Conservation (phyloP, 2,888 invertebrate genomes). For the Hypomecis atomaria region DNA sequence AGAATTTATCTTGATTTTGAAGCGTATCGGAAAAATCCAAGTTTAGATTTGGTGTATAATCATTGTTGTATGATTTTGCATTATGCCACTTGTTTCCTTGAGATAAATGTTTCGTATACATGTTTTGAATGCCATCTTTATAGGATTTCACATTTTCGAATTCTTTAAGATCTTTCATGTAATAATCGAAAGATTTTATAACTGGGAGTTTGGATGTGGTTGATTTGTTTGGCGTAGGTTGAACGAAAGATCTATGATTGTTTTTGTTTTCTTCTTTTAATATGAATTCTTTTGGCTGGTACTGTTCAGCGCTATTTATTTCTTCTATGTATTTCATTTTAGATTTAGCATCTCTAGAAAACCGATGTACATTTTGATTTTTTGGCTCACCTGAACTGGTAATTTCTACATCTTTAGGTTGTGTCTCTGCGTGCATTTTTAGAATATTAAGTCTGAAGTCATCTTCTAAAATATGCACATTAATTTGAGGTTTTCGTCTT, state of each 20-base stretch:
- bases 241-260: constrained; percentile 38
- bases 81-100: constrained; percentile 73
- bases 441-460: constrained; percentile 63
- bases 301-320: constrained; percentile 40
- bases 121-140: constrained; percentile 45
- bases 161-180: constrained; percentile 52
- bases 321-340: constrained; percentile 42
- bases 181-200: constrained; percentile 68
- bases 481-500: constrained; percentile 66
- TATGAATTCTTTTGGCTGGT: constrained; percentile 45
- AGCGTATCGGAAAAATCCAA: constrained; percentile 48
- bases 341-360: constrained; percentile 55
- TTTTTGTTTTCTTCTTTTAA: constrained; percentile 37
- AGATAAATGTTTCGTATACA: constrained; percentile 63
- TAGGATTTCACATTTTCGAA: constrained; percentile 42
- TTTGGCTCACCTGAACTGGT: constrained; percentile 58
- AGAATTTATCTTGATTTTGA: constrained; percentile 49
- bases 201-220: constrained; percentile 65
- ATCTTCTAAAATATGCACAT: constrained; percentile 68
- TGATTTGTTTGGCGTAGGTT: constrained; percentile 50
- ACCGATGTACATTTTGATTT: constrained; percentile 50
- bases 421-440: constrained; percentile 59
- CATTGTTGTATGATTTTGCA: constrained; percentile 68
- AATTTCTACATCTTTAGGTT: constrained; percentile 64
- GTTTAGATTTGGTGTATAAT: constrained; percentile 65